Conservation (phyloP, 2,888 invertebrate species). For the Monoplex corrugatus region DNA sequence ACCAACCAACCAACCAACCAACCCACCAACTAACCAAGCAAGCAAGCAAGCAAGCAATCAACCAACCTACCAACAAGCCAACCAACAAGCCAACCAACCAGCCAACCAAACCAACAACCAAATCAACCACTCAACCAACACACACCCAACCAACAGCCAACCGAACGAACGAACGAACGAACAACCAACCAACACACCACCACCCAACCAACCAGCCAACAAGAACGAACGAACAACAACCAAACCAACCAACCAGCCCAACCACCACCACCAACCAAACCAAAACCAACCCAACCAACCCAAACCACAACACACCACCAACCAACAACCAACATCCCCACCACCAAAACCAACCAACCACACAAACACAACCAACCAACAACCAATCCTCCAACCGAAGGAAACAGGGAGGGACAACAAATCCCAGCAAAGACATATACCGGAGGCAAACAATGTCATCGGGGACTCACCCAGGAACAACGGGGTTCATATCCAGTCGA, state of each 20-base stretch:
- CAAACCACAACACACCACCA: no score
- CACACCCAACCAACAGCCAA: no score
- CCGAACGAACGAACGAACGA: no score
- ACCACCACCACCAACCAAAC: no score
- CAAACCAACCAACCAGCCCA: not conserved
- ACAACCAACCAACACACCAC: no score
- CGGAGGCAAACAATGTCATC: not conserved
- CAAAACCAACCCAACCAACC: not conserved
- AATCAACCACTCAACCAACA: no score
- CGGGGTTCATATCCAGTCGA: slow-evolving; percentile 92
- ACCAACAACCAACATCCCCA: not conserved
- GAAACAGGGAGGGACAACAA: no score
- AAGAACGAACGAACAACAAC: not conserved
- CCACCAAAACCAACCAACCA: not conserved
- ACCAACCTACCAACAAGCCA: not conserved
- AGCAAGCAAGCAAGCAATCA: not conserved
- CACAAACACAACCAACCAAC: no score
- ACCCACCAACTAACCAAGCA: not conserved
- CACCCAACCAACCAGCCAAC: not conserved
- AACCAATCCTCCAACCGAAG: no score
- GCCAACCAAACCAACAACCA: no score
- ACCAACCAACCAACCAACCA: not conserved
- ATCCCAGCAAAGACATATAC: no score
- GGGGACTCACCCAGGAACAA: slow-evolving; percentile 85
- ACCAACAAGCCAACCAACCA: no score